Evolutionary conservation across 2,113 vertebrate genomes (phyloP), one percentile per base, ranked within the genome.

Genomic region (Clarias magur): DNA sequence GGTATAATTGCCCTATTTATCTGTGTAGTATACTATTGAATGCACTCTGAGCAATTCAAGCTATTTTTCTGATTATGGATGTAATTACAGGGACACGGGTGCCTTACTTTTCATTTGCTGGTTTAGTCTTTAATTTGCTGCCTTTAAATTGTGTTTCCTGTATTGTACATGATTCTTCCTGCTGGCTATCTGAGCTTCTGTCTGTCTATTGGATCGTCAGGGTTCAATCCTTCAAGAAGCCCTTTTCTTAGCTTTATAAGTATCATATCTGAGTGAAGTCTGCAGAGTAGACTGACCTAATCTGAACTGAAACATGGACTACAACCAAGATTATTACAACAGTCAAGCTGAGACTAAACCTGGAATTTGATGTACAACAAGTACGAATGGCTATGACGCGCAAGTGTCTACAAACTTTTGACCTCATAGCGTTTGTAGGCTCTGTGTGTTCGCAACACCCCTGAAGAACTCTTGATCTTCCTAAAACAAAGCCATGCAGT

Each of bases 1-100:
- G 72, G 89, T 91, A 87, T 91, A 93, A 92, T 91, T 88, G 48
- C 80, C 85, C 88, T 86, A 86, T 93, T 93, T 90, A 89, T 92
- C 88, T 67, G 84, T 91, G 87, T 91, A 90, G 91, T 89, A 80
- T 76, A 87, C 90, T 93, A 84, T 90, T 89, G 89, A 89, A 87
- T 63, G 75, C 86, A 90, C 88, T 88, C 65, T 80, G 88, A 93
- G 76, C 82, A 92, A 91, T 84, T 90, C 68, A 85, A 84, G 85
- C 82, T 93, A 93, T 92, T 92, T 92, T 89, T 89, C 89, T 93
- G 90, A 94, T 92, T 92, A 93, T 92, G 91, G 92, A 92, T 89
- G 86, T 86, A 90, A 92, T 93, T 85, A 93, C 89, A 87, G 54
- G 86, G 89, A 92, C 83, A 82, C 76, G 80, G 82, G 53, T 89